These are phyloP conservation scores for Andricus grossulariae DNA, from an alignment of 1,140 invertebrate genomes.

Conservation along the genomic window DNA sequence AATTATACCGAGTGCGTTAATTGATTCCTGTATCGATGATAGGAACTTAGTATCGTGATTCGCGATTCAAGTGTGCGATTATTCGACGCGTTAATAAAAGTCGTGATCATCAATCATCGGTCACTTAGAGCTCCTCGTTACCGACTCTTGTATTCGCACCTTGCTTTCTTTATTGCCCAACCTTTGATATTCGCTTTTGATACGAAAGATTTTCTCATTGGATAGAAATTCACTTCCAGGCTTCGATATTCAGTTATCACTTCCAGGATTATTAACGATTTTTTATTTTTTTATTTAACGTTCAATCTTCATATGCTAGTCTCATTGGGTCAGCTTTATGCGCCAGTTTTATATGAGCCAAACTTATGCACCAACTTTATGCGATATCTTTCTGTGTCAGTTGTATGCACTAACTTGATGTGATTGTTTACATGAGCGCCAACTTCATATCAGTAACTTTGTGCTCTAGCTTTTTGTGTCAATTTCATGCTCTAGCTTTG, in stretches of 20 bases:
- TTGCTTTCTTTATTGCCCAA: slow-evolving; percentile 12
- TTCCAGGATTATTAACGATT: background rate
- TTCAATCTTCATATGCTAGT: no score
- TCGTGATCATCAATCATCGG: slow-evolving; percentile 9
- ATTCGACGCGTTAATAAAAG: slow-evolving; percentile 16
- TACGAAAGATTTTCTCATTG: background rate
- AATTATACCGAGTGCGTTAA: slow-evolving; percentile 2
- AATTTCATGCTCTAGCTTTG: no score
- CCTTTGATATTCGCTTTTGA: slow-evolving; percentile 16
- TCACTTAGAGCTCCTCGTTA: slow-evolving; percentile 7
- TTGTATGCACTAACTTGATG: no score
- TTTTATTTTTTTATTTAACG: no score
- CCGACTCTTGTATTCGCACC: slow-evolving; percentile 3
- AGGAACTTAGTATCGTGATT: slow-evolving; percentile 18
- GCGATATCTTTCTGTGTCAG: no score
- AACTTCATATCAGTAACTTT: no score
- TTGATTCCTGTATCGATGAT: background rate
- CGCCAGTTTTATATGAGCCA: no score
- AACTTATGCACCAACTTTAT: no score
- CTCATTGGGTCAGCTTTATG: no score
- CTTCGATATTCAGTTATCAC: background rate
- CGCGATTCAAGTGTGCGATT: slow-evolving; percentile 16
- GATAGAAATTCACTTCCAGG: background rate
- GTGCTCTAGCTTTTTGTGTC: no score
- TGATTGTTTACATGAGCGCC: no score